phyloP scores from a whole-genome alignment of 2,888 invertebrate species.

The Callinectes sapidus region DNA sequence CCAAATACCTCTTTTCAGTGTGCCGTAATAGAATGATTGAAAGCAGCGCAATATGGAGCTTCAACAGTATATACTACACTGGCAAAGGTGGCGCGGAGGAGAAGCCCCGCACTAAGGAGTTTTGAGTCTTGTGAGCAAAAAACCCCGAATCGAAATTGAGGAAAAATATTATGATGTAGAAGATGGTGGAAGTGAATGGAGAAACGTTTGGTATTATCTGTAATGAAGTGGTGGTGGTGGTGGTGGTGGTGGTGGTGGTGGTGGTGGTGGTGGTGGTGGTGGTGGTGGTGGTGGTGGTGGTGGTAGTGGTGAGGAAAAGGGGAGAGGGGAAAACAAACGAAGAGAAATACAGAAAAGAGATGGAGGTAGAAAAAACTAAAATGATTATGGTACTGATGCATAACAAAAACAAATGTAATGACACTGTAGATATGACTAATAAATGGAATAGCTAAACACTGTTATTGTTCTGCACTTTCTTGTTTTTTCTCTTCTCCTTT shows the following conservation, averaged over 20 bases:
- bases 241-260: neutral
- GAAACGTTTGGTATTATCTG: too few species aligned
- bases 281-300: too few species aligned
- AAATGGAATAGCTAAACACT: too few species aligned
- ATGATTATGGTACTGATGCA: neutral
- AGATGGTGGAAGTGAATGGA: too few species aligned
- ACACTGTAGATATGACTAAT: neutral
- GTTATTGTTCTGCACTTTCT: too few species aligned
- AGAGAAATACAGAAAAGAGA: neutral
- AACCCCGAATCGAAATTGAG: too few species aligned
- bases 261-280: neutral
- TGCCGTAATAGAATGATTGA: neutral
- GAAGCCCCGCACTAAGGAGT: neutral
- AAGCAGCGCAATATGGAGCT: neutral
- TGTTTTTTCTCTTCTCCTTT: too few species aligned
- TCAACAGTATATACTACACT: neutral
- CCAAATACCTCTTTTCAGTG: neutral
- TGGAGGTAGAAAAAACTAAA: neutral
- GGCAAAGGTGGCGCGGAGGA: neutral
- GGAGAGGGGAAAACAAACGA: neutral
- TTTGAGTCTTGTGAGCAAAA: too few species aligned
- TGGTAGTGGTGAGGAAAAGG: too few species aligned
- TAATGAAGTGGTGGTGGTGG: too few species aligned
- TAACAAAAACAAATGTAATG: neutral
- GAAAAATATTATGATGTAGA: too few species aligned